Evolutionary conservation across 2,797 vertebrate species (phyloP).

Genomic region (Lophotriccus pileatus): DNA sequence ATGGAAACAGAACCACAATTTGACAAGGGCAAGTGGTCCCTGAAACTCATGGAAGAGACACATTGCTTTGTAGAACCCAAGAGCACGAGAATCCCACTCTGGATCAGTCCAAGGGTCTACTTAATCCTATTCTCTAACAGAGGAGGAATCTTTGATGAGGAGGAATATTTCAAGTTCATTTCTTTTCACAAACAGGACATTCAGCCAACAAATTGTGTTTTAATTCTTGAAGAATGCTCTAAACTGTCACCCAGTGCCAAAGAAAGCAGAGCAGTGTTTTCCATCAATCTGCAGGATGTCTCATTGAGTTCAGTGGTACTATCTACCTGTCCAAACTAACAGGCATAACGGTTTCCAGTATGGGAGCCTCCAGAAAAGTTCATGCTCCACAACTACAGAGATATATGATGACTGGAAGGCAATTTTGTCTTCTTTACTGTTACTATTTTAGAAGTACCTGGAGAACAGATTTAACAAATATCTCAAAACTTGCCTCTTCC

Average conservation of each 20-base stretch:
- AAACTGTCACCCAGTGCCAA: not conserved
- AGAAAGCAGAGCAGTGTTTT: constrained; percentile 1
- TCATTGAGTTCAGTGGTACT: not conserved
- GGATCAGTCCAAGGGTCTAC: not conserved
- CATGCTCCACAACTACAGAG: not conserved
- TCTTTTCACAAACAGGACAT: not conserved
- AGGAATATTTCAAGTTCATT: not conserved
- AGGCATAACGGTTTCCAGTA: constrained; percentile 11
- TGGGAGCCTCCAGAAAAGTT: constrained; percentile 17
- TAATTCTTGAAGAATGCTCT: not conserved
- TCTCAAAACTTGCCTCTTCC: not conserved
- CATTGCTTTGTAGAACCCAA: not conserved
- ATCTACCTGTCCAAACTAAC: constrained; percentile 15
- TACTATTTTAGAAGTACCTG: not conserved
- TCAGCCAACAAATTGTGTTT: not conserved
- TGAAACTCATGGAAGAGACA: not conserved
- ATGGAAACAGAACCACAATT: fast-evolving
- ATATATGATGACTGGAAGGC: not conserved
- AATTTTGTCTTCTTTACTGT: not conserved
- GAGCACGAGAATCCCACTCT: not conserved
- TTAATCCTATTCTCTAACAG: not conserved
- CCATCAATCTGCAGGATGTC: not conserved
- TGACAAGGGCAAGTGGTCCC: not conserved
- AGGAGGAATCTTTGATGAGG: not conserved
- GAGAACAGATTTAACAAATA: not conserved